Conservation (phyloP, 2,113 vertebrate genomes). For the Microtus ochrogaster region DNA sequence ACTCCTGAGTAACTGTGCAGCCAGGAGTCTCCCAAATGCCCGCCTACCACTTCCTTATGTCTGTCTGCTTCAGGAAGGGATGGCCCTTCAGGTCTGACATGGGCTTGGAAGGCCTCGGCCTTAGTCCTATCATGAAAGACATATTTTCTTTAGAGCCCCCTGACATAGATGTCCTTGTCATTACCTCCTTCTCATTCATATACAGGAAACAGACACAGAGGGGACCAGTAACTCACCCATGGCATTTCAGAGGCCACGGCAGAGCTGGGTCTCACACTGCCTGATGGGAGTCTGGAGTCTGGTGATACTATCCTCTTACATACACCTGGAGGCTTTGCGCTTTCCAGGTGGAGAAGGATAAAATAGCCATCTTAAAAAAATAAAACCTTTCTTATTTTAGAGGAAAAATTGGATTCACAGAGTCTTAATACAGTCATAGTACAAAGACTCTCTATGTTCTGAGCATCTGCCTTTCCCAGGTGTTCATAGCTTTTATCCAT, state of each 20-base stretch:
- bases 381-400: neutral
- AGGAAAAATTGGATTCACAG: neutral
- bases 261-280: neutral
- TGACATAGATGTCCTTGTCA: neutral
- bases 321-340: neutral
- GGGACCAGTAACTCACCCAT: neutral
- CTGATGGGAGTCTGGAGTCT: neutral
- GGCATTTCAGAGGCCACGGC: neutral
- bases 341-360: neutral
- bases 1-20: neutral
- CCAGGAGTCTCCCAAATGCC: neutral
- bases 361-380: neutral
- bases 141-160: neutral
- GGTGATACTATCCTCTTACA: rapidly evolving
- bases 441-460: neutral
- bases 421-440: neutral
- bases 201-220: neutral
- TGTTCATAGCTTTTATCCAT: neutral
- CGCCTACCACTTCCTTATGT: neutral
- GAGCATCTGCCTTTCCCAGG: neutral
- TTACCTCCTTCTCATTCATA: neutral
- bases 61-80: neutral
- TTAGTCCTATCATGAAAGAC: no score
- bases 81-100: neutral
- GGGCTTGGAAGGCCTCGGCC: neutral